Conservation (phyloP, 2,888 invertebrate species). For the Pterobdella sp. region DNA sequence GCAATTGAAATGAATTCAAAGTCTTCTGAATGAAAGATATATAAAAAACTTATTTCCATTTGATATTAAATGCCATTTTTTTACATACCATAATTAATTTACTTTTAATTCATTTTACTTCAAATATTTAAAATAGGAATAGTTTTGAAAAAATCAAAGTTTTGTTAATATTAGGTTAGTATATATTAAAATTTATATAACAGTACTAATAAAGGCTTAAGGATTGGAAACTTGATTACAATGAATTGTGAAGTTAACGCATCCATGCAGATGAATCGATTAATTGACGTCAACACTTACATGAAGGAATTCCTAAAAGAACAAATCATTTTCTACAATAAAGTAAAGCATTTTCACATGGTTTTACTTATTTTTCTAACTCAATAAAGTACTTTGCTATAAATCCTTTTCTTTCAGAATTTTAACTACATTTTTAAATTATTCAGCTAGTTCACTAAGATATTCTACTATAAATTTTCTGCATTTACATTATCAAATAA, state of each 20-base stretch:
- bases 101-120: not conserved
- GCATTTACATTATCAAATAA: too few species aligned
- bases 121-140: not conserved
- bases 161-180: not conserved
- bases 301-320: constrained; percentile 77
- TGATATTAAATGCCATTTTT: too few species aligned
- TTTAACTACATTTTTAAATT: not conserved
- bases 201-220: not conserved
- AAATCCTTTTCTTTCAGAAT: not conserved
- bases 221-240: not conserved
- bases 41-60: too few species aligned
- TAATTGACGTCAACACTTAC: constrained; percentile 72
- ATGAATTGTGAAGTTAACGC: not conserved
- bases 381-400: not conserved
- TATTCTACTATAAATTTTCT: too few species aligned
- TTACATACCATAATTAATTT: too few species aligned
- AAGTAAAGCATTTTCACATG: constrained; percentile 49
- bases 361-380: not conserved
- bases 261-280: constrained; percentile 59
- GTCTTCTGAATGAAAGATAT: too few species aligned
- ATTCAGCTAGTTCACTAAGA: too few species aligned
- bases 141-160: not conserved
- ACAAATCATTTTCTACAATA: constrained; percentile 85
- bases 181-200: not conserved
- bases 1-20: too few species aligned